These are phyloP conservation scores for Saturnia japonica DNA, from an alignment of 2,888 invertebrate species.

Conservation along the genomic window DNA sequence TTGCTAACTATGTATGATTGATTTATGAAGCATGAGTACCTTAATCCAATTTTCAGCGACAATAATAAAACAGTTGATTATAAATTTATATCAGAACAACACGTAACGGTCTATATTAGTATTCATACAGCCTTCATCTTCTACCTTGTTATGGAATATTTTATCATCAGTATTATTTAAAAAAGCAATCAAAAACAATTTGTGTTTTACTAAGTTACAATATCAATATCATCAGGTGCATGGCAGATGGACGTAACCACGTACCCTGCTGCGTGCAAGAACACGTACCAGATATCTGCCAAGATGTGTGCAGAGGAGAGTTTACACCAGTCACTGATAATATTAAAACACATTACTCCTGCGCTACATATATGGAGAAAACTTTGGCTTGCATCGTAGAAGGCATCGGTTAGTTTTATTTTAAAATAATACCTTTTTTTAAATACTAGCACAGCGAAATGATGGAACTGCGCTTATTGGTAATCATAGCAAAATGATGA, in stretches of 20 bases:
- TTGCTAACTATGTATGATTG: no score
- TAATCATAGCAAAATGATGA: no score
- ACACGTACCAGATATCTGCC: slow-evolving; percentile 91
- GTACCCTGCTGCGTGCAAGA: slow-evolving; percentile 92
- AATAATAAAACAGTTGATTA: neutral
- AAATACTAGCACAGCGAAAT: no score
- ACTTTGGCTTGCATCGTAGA: slow-evolving; percentile 92
- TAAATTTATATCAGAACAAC: neutral
- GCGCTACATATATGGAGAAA: slow-evolving; percentile 90
- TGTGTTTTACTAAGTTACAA: neutral
- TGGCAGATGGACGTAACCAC: slow-evolving; percentile 92
- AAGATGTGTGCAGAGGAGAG: slow-evolving; percentile 92
- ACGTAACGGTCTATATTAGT: neutral
- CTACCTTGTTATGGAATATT: neutral
- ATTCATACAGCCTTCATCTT: neutral
- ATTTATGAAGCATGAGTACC: neutral
- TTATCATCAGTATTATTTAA: neutral
- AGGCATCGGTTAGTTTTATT: slow-evolving; percentile 82
- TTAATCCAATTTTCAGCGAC: neutral
- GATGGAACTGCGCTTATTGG: no score
- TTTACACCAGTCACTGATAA: slow-evolving; percentile 92
- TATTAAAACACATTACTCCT: slow-evolving; percentile 92
- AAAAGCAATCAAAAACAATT: neutral
- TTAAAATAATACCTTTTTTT: no score
- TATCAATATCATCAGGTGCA: slow-evolving; percentile 71